Conservation (phyloP, 2,113 vertebrate species). For the Mus musculus region DNA sequence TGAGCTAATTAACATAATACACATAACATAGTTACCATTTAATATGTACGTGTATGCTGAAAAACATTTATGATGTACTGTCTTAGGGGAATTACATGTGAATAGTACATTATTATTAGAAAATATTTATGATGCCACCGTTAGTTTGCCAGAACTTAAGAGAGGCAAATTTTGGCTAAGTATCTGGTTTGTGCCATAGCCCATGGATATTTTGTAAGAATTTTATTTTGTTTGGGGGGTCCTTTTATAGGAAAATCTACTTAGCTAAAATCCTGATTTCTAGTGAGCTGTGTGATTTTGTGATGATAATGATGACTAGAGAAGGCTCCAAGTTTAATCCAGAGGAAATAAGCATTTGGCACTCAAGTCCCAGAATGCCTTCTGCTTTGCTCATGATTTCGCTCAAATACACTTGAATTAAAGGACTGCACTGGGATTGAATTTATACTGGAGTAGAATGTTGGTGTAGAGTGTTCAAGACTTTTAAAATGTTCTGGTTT, state of each 20-base stretch:
- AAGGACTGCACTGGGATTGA: background rate
- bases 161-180: background rate
- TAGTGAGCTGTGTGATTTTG: background rate
- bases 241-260: background rate
- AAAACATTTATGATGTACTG: background rate
- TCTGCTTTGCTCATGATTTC: background rate
- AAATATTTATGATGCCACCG: background rate
- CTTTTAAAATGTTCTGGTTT: constrained; percentile 32
- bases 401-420: background rate
- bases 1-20: background rate
- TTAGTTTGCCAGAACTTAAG: background rate
- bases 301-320: background rate
- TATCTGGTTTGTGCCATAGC: background rate
- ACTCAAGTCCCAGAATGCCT: background rate
- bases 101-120: background rate
- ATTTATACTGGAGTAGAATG: background rate
- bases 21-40: background rate
- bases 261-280: background rate
- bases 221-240: background rate
- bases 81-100: background rate
- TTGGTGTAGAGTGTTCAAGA: background rate
- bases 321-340: background rate
- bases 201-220: background rate
- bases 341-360: background rate
- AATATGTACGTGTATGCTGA: background rate